Base-by-base conservation (phyloP, 2,797 vertebrate genomes). In the Clarias pachynema region DNA sequence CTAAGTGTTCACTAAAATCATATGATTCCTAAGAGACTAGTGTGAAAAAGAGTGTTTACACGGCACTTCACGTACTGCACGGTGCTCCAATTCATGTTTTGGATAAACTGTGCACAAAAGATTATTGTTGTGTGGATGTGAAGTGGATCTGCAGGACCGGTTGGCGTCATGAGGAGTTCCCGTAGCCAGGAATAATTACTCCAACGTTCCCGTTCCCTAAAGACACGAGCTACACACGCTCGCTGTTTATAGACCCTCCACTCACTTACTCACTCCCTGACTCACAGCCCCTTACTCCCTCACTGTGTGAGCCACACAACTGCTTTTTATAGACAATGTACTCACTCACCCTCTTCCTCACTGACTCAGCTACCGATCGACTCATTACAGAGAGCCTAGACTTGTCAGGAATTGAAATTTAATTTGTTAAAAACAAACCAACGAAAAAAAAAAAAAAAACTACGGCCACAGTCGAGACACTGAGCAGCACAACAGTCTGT, bases 401-500 rank as follows among this genome's bases (percentile, higher is more conserved):
- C 26, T 59, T 59, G 53, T 77, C 2, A 0, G 9, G 22, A 14
- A 14, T n/a, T 18, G 40, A 62, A 79, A 79, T n/a, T 6, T 24
- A 60, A 34, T n/a, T 15, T 2, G 62, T 40, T n/a, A 15, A 24
- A 37, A 34, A 79, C 29, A 62, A 29, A 14, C 22, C 65, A 22
- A 56, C 15, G 24, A 22, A 24, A 72, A 65, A 16, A 20, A 24
- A 72, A 65, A 49, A 49, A 49, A 53, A 53, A 53, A 49, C 44
- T 49, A 8, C 10, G 12, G 81, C 53, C 20, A n/a, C 40, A 40
- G 15, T n/a, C 5, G 37, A 34, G 44, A 70, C 7, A 82, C 86
- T 80, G 65, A 72, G 79, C 70, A 80, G 81, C 70, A 73, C 24
- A 68, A 22, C 44, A 22, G 60, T 86, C 65, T 72, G 81, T 70